A percentile compares a stretch with the other conserved stretches of the same genome.
These are phyloP conservation scores for Drosophila orena DNA, from an alignment of 1,140 invertebrate genomes.

Conservation along the genomic window DNA sequence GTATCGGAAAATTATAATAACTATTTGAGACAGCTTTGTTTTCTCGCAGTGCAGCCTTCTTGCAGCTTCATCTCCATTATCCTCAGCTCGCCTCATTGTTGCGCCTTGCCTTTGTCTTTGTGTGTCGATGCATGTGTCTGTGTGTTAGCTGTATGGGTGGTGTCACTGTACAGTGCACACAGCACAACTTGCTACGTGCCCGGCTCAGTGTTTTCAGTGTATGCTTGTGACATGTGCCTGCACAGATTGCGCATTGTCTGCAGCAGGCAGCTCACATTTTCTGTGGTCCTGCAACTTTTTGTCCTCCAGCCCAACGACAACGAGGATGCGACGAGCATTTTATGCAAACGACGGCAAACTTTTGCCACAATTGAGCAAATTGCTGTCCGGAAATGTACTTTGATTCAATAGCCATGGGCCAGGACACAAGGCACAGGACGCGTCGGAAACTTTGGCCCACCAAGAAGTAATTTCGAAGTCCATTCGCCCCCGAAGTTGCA, in stretches of 20 bases:
- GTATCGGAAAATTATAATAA: too few relatives aligned
- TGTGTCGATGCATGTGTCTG: slow-evolving; percentile 19
- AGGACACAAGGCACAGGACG: slow-evolving; percentile 15
- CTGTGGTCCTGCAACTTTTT: slow-evolving; percentile 44
- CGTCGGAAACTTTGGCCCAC: slow-evolving; percentile 53
- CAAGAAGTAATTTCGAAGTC: slow-evolving; percentile 74
- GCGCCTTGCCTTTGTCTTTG: slow-evolving; percentile 38
- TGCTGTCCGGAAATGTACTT: slow-evolving; percentile 73
- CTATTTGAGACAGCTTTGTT: background rate
- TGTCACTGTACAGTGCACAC: slow-evolving; percentile 5
- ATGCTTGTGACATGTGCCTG: slow-evolving; percentile 70
- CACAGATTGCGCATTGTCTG: slow-evolving; percentile 78
- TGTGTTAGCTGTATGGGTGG: slow-evolving; percentile 31
- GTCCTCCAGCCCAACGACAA: slow-evolving; percentile 16
- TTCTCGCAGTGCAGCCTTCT: slow-evolving; percentile 40
- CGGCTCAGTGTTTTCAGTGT: slow-evolving; percentile 8
- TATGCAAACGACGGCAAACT: slow-evolving; percentile 60
- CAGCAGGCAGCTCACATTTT: slow-evolving; percentile 59
- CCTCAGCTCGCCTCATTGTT: slow-evolving; percentile 45
- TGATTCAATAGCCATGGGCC: slow-evolving; percentile 68
- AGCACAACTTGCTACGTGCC: background rate
- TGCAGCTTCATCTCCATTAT: slow-evolving; percentile 18
- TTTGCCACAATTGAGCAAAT: slow-evolving; percentile 75
- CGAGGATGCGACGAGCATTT: slow-evolving; percentile 48
- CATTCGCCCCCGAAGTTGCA: slow-evolving; percentile 43